Conservation (phyloP, 2,797 vertebrate species). For the Melanotaenia nigrans region DNA sequence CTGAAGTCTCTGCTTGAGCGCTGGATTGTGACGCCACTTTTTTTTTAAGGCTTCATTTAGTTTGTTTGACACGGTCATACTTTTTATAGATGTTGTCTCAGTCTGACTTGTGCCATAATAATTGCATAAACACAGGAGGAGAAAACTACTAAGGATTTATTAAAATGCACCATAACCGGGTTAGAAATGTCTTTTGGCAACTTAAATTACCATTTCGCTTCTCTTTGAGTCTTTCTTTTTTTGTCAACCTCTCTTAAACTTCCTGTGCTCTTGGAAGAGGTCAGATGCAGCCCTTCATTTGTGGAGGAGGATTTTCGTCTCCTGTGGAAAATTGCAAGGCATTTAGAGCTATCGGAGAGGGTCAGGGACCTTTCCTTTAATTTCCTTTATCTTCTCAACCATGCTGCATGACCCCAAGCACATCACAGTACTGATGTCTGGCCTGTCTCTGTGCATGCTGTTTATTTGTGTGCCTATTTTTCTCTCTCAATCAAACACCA, state of each 20-base stretch:
- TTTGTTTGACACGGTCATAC: conserved; percentile 76
- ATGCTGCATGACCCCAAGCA: conserved; percentile 81
- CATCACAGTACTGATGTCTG: conserved; percentile 73
- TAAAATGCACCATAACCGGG: conserved; percentile 85
- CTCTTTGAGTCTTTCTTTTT: conserved; percentile 71
- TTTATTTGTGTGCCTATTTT: conserved; percentile 78
- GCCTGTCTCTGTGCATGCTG: conserved; percentile 67
- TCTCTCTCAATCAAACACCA: conserved; percentile 55
- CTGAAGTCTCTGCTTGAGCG: conserved; percentile 62
- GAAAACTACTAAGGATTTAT: conserved; percentile 84
- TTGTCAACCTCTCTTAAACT: conserved; percentile 84
- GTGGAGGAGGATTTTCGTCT: conserved; percentile 81
- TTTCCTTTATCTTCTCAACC: conserved; percentile 85
- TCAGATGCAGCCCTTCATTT: conserved; percentile 82
- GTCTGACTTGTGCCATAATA: conserved; percentile 76
- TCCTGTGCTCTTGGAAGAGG: conserved; percentile 79
- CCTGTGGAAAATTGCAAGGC: conserved; percentile 79
- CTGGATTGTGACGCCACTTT: conserved; percentile 43
- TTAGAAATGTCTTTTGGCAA: conserved; percentile 80
- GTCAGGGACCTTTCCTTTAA: conserved; percentile 85
- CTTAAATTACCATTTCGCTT: conserved; percentile 84
- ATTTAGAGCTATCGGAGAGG: conserved; percentile 83
- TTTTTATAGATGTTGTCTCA: conserved; percentile 76
- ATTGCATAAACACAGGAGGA: conserved; percentile 78
- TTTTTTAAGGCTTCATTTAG: conserved; percentile 57